Percentiles rank a stretch among this genome's conserved stretches.
phyloP scores from a whole-genome alignment of 1,140 invertebrate species.

The Zophobas atratus region DNA sequence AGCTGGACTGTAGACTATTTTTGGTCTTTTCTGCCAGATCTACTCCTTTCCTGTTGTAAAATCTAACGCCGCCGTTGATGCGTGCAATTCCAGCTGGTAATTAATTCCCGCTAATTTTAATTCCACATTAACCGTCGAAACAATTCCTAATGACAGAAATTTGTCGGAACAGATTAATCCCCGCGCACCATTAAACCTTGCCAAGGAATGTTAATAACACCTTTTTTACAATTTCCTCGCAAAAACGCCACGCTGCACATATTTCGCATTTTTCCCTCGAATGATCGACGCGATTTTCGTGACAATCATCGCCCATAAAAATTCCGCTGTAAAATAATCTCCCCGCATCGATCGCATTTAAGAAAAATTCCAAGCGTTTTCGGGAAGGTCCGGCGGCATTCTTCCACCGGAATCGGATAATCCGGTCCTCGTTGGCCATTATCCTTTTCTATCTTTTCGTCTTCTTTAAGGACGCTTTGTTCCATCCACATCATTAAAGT shows the following conservation, averaged over 20 bases:
- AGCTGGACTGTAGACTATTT: no score
- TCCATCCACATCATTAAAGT: constrained; percentile 26
- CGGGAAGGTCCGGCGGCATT: constrained; percentile 2
- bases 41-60: no score
- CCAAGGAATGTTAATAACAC: not conserved
- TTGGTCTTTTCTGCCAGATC: no score
- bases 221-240: not conserved
- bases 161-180: no score
- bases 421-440: constrained; percentile 14
- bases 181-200: no score
- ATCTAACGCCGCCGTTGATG: no score
- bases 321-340: constrained; percentile 9
- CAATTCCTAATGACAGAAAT: no score
- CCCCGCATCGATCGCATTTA: constrained; percentile 2
- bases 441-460: constrained; percentile 20
- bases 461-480: constrained; percentile 19
- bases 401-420: constrained; percentile 39
- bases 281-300: constrained; percentile 4
- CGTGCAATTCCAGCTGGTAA: no score
- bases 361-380: constrained; percentile 21
- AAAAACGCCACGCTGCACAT: constrained; percentile 1
- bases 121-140: no score
- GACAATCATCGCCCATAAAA: constrained; percentile 16
- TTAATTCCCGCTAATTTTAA: no score
- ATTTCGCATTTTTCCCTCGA: not conserved